phyloP scores from a whole-genome alignment of 2,888 invertebrate genomes.

The Tachina fera region DNA sequence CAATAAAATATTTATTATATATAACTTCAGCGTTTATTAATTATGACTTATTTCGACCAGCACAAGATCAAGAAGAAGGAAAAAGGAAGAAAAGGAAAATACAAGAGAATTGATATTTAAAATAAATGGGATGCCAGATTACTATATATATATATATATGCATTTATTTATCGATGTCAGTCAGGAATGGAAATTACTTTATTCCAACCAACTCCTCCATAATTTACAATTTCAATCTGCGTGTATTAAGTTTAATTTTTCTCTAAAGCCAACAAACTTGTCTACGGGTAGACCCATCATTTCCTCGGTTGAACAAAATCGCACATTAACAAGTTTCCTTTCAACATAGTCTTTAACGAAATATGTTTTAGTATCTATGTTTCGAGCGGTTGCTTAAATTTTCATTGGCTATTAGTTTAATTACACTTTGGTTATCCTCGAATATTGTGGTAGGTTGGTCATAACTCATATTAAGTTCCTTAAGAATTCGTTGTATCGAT shows the following conservation, averaged over 20 bases:
- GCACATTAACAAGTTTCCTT: constrained; percentile 20
- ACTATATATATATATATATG: too few species aligned
- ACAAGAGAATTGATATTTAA: too few species aligned
- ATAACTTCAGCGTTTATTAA: too few species aligned
- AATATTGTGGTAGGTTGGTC: constrained; percentile 63
- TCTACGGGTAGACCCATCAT: constrained; percentile 37
- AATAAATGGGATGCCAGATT: too few species aligned
- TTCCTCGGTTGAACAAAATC: constrained; percentile 46
- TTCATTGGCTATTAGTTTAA: constrained; percentile 34
- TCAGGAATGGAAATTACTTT: too few species aligned
- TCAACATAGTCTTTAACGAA: constrained; percentile 54
- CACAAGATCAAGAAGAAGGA: too few species aligned
- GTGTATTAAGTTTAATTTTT: constrained; percentile 16
- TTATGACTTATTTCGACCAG: too few species aligned
- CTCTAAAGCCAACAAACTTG: constrained; percentile 24
- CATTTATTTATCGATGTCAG: too few species aligned
- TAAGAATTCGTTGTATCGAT: constrained; percentile 69
- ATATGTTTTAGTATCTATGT: background rate
- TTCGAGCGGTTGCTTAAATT: background rate
- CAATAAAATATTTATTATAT: too few species aligned
- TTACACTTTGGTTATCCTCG: constrained; percentile 56
- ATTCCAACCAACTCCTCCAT: constrained; percentile 29
- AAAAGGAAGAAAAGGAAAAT: too few species aligned
- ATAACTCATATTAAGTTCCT: constrained; percentile 11
- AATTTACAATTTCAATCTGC: constrained; percentile 41